Base-by-base conservation (phyloP, 2,113 vertebrate species). In the Psammodynastes pulverulentus region DNA sequence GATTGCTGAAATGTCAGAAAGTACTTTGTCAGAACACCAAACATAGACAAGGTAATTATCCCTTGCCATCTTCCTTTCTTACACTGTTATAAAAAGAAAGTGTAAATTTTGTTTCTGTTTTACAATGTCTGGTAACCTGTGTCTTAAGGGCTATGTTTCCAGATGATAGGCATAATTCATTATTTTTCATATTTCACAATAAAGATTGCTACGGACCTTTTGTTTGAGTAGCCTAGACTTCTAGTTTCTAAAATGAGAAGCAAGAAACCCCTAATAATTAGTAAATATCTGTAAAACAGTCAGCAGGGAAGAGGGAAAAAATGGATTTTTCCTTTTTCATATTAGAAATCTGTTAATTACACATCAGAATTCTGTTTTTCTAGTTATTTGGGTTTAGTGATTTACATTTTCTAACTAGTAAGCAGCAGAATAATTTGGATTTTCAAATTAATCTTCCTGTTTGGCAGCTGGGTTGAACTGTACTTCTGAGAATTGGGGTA, bases 1-100 rank as follows among this genome's bases (percentile, higher is more conserved):
- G 87, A 67, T 88, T 88, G 79, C 34, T 91, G 93, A 96, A 96
- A 95, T 95, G 95, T 94, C 95, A 94, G 89, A 39, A 91, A 88
- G 72, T 49, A 79, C 34, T 88, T 53, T 93, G 90, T 94, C 91
- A 91, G 2, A 86, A 89, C 94, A 93, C 89, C 90, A 7, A 89
- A 87, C 49, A 89, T 49, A 94, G 91, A 95, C 86, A 17, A 88
- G 89, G 91, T 91, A 94, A 97, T 95, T 92, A 91, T 93, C 84
- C 91, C 87, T 91, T 54, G 56, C 90, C 90, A 94, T 72, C 91
- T 94, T 90, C 87, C 91, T 85, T 54, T 90, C 89, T 86, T 87
- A 91, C 2, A 86, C 49, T 0, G 0, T 72, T 93, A 53, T 2
- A 89, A 3, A 88, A 91, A 84, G 24, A 19, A 45, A 90, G 88